Percentiles rank a stretch among this genome's conserved stretches.
Conservation (phyloP, 2,888 invertebrate species). For the Sarcophaga subvicina region DNA sequence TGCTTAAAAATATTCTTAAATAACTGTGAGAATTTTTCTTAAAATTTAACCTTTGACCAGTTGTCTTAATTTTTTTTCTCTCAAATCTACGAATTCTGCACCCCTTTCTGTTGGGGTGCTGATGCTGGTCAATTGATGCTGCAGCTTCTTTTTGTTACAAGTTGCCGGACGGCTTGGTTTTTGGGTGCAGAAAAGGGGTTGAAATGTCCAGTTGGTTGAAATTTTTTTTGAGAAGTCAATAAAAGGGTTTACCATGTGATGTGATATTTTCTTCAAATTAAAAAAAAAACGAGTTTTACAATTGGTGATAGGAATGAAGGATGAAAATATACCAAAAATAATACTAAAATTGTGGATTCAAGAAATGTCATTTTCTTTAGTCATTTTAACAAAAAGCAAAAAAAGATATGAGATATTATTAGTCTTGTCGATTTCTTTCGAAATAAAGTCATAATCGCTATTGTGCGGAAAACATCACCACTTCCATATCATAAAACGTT, state of each 20-base stretch:
- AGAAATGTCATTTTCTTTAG: too few species aligned
- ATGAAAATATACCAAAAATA: too few species aligned
- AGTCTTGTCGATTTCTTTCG: too few species aligned
- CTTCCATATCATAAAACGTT: too few species aligned
- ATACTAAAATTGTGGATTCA: too few species aligned
- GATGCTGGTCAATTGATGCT: conserved; percentile 70
- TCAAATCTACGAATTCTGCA: conserved; percentile 4
- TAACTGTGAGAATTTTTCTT: conserved; percentile 76
- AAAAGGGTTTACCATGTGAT: conserved; percentile 11
- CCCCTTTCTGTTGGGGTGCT: conserved; percentile 34
- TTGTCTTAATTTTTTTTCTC: conserved; percentile 4
- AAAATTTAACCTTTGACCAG: conserved; percentile 76
- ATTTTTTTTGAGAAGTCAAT: background rate
- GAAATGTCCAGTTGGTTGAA: conserved; percentile 55
- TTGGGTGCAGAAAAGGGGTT: conserved; percentile 60
- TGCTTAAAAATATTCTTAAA: conserved; percentile 72
- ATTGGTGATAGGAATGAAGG: background rate
- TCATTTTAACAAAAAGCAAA: too few species aligned
- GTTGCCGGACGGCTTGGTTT: conserved; percentile 34
- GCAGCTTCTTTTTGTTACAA: conserved; percentile 49
- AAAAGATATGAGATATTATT: too few species aligned
- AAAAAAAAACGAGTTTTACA: background rate
- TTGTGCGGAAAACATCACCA: too few species aligned
- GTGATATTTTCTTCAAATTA: background rate
- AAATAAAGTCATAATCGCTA: too few species aligned